Base-by-base conservation (phyloP, 1,140 invertebrate species). In the Zophobas atratus region DNA sequence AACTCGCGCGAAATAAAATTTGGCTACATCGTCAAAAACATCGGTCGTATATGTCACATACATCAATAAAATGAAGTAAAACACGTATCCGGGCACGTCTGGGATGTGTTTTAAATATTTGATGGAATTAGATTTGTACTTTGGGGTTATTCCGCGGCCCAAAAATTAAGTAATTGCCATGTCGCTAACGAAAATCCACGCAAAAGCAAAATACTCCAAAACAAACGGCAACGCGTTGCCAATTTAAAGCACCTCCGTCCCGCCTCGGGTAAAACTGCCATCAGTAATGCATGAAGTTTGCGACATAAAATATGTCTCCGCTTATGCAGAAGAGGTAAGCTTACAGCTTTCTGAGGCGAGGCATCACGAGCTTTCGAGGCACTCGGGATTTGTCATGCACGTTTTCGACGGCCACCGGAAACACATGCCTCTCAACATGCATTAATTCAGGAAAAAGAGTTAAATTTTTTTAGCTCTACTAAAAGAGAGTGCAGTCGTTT, bases 281-380 rank as follows among this genome's bases (percentile, higher is more conserved):
- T 83, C 79, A 81, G 70, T 82, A 82, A 83, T 83, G 77, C 79
- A 83, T 82, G 77, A 72, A 79, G 77, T 67, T 74, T 76, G 75
- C 76, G 82, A 83, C 82, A 77, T 83, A 81, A 83, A 83, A 83
- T 83, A 83, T 83, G 82, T 83, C 81, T 75, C 80, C 74, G 82
- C 76, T 80, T 80, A 82, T 82, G 78, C 77, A 79, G 80, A 77
- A 77, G 63, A 76, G 78, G 77, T 74, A 75, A 48, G 77, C 55
- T 78, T 78, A 67, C 38, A 67, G 60, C 60, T 67, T 67, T 67
- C 60, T 46, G 60, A 72, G 49, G 38, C 35, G 70, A 48, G 39
- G 77, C 72, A 67, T 75, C 72, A 51, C 39, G 53, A 71, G 33
- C 75, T 76, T 72, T 76, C 74, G 35, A 75, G 70, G 63, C 78